phyloP scores from a whole-genome alignment of 2,888 invertebrate genomes.

The Chrysolina oricalcia region DNA sequence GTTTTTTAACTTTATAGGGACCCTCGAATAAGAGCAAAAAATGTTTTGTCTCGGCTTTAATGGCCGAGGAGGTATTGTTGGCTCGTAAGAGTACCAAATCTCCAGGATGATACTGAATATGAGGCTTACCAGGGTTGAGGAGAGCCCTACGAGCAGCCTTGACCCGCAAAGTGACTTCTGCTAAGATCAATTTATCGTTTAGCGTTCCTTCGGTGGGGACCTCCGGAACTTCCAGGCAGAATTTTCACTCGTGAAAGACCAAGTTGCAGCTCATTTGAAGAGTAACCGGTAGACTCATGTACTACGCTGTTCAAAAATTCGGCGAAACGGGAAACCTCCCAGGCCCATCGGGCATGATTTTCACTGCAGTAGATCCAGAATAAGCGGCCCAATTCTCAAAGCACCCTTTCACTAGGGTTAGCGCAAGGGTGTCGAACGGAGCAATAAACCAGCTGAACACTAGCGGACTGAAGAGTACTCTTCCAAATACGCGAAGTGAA shows the following conservation, averaged over 20 bases:
- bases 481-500: not conserved
- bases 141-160: constrained; percentile 26
- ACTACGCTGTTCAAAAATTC: constrained; percentile 5
- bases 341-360: constrained; percentile 1
- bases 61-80: not conserved
- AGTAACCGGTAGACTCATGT: constrained; percentile 24
- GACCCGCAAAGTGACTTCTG: not conserved
- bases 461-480: not conserved
- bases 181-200: not conserved
- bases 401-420: not conserved
- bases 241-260: not conserved
- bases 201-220: not conserved
- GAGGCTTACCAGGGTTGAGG: not conserved
- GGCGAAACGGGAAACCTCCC: not conserved
- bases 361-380: constrained; percentile 17
- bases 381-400: not conserved
- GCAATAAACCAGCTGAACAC: not conserved
- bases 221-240: not conserved
- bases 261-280: constrained; percentile 20
- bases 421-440: not conserved
- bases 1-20: not conserved
- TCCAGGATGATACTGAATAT: not conserved
- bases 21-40: no score
- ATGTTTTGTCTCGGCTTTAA: not conserved
- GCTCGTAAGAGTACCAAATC: not conserved